Evolutionary conservation across 2,888 invertebrate genomes (phyloP).

Genomic region (Cerceris rybyensis): DNA sequence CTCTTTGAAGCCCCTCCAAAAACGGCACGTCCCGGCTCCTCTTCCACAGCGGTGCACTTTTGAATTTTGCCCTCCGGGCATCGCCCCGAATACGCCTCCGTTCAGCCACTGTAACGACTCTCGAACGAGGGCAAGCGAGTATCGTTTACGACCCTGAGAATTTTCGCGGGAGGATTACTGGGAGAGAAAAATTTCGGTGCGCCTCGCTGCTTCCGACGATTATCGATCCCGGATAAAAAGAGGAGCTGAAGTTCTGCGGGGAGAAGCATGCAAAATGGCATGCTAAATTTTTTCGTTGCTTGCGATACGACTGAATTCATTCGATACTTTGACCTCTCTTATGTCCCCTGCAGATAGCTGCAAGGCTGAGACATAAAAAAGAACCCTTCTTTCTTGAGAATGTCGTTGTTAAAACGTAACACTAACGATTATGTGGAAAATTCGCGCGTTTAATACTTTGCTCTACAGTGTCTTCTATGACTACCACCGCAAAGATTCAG

Average conservation of each 20-base stretch:
- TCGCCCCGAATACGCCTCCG: slow-evolving; percentile 18
- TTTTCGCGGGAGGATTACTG: slow-evolving; percentile 25
- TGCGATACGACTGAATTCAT: no score
- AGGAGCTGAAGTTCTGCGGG: not conserved
- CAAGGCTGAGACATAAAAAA: no score
- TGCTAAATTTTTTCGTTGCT: no score
- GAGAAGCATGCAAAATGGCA: no score
- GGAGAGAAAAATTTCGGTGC: slow-evolving; percentile 30
- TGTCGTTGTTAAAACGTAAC: no score
- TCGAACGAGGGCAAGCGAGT: slow-evolving; percentile 37
- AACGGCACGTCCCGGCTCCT: not conserved
- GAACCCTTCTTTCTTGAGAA: no score
- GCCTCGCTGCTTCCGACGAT: slow-evolving; percentile 26
- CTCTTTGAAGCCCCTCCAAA: not conserved
- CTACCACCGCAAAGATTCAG: no score
- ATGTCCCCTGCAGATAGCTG: no score
- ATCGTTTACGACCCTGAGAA: slow-evolving; percentile 53
- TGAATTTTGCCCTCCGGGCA: slow-evolving; percentile 37
- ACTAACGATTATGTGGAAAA: no score
- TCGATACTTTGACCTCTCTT: no score
- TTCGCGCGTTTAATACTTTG: no score
- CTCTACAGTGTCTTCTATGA: no score
- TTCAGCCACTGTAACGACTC: slow-evolving; percentile 41
- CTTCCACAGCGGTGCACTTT: slow-evolving; percentile 24
- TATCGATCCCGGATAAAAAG: slow-evolving; percentile 21